Base-by-base conservation (phyloP, 2,888 invertebrate genomes). In the Sicus ferrugineus region DNA sequence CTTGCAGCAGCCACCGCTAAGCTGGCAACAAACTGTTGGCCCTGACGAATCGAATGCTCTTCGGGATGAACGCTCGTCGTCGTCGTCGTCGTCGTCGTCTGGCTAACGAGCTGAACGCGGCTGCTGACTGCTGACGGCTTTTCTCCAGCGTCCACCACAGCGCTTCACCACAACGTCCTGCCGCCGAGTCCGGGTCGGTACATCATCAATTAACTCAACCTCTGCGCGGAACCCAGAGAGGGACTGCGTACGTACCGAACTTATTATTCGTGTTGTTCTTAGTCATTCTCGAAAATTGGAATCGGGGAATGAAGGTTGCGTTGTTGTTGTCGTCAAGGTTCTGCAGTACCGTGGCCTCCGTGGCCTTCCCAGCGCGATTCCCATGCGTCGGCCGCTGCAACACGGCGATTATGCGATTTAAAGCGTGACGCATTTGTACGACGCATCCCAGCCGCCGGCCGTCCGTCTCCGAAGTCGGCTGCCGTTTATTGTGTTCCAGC, bases 401-500 rank as follows among this genome's bases (percentile, higher is more conserved):
- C 77, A 77, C 77, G n/a, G 76, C 75, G 77, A 77, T 77, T 77
- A 77, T 76, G 72, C 75, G 77, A 77, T 77, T n/a, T 78, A 76
- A 54, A 72, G 76, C 74, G 76, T 77, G 76, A 76, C 75, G 75
- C 71, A 74, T 76, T 73, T 75, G 73, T 75, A 67, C 69, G 71
- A 67, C 67, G 50, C 68, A 46, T 67, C 48, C 3, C 28, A 21
- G 26, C 14, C 19, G 42, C 11, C 23, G 9, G 34, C 11, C 19
- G 34, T 21, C 19, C 11, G 58, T 9, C 7, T 5, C 28, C 19
- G 30, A 58, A 7, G 11, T 30, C 19, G 58, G 9, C 30, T 26
- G 23, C 14, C 14, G 54, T 14, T 26, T 54, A 2, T 28, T 54
- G 23, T 54, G 3, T 28, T 7, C 9, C 52, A 23, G 6, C 7